These are phyloP conservation scores for Hemibagrus guttatus DNA, from an alignment of 2,797 vertebrate genomes.

Conservation along the genomic window DNA sequence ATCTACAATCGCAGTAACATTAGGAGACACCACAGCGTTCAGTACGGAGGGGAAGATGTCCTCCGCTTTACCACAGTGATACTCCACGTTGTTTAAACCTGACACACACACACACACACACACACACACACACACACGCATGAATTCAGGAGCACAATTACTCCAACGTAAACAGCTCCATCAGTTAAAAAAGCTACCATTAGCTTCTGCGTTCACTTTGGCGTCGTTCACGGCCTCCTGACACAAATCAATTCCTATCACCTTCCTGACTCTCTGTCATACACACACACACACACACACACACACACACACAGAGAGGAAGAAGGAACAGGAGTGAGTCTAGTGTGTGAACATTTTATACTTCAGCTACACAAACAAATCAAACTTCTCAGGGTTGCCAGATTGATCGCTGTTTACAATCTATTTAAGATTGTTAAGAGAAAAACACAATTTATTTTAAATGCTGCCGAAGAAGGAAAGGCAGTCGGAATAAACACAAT, in stretches of 20 bases:
- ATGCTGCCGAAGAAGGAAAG: neutral
- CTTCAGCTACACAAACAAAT: too few relatives aligned
- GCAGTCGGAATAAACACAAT: neutral
- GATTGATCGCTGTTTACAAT: neutral
- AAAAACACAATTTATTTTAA: neutral
- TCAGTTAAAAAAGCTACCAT: constrained; percentile 73
- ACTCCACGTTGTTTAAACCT: constrained; percentile 89
- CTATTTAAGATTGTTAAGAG: neutral
- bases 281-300: neutral
- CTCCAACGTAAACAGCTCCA: neutral
- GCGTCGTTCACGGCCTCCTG: constrained; percentile 94
- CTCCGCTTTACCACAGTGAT: constrained; percentile 93
- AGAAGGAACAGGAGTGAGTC: neutral
- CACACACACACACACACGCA: neutral
- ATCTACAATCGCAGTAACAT: constrained; percentile 87
- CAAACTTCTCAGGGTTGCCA: neutral
- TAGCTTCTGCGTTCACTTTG: constrained; percentile 84
- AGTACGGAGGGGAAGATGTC: constrained; percentile 88
- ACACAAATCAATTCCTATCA: constrained; percentile 93
- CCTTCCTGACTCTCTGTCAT: constrained; percentile 87
- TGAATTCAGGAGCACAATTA: too few relatives aligned
- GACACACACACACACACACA: constrained; percentile 7
- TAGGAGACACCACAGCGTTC: constrained; percentile 78
- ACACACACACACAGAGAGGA: neutral
- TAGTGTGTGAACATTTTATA: too few relatives aligned